These are phyloP conservation scores for Burhinus bistriatus DNA, from an alignment of 2,113 vertebrate species.

Conservation along the genomic window DNA sequence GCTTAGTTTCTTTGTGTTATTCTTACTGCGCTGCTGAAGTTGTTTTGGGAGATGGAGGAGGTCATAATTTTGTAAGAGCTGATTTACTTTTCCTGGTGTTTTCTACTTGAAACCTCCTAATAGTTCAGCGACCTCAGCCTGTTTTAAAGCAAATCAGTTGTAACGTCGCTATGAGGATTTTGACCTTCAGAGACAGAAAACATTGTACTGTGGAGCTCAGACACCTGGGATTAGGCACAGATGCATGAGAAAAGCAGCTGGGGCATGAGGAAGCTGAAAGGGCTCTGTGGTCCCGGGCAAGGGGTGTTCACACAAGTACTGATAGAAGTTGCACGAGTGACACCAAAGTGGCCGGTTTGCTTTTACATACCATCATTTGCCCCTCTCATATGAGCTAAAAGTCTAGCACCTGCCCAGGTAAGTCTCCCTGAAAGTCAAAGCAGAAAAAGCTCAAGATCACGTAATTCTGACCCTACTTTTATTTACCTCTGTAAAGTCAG, in stretches of 20 bases:
- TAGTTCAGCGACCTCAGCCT: neutral
- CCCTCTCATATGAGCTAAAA: neutral
- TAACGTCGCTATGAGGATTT: neutral
- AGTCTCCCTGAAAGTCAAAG: neutral
- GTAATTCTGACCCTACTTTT: neutral
- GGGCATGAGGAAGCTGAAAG: neutral
- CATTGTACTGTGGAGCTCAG: neutral
- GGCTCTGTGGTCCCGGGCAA: neutral
- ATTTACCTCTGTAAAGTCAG: neutral
- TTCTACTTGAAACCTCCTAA: neutral
- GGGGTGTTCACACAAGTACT: neutral
- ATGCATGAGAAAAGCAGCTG: neutral
- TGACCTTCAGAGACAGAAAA: slow-evolving; percentile 21
- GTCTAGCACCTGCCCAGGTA: neutral
- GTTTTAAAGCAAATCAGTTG: neutral
- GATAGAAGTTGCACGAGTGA: neutral
- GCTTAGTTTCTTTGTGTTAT: neutral
- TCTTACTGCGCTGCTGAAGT: neutral
- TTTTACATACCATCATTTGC: neutral
- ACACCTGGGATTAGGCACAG: neutral
- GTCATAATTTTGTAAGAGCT: neutral
- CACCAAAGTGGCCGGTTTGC: neutral
- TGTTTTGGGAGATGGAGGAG: neutral
- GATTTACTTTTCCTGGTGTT: neutral
- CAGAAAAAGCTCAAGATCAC: neutral